phyloP scores from a whole-genome alignment of 64 coral and sea anemone genomes.

The Acropora tenuis region DNA sequence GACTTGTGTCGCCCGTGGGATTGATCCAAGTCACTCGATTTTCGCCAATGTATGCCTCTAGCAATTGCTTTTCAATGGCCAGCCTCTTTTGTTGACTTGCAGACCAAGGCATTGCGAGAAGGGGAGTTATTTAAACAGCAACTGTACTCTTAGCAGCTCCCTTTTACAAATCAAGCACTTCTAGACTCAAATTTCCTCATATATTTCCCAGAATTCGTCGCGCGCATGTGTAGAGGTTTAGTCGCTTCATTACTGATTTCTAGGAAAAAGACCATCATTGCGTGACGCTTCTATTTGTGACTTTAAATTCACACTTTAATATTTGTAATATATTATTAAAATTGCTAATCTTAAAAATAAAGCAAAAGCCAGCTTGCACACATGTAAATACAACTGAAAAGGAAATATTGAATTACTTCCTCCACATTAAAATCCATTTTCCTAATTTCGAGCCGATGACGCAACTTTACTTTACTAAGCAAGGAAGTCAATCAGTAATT shows the following conservation, averaged over 20 bases:
- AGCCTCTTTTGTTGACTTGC: conserved; percentile 57
- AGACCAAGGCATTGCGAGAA: conserved; percentile 61
- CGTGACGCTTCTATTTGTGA: no score
- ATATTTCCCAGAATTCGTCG: background rate
- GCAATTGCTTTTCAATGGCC: conserved; percentile 62
- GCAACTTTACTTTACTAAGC: no score
- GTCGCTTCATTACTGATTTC: background rate
- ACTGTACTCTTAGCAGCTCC: background rate
- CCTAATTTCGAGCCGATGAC: no score
- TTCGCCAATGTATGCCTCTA: conserved; percentile 60
- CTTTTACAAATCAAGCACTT: background rate
- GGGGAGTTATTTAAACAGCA: background rate
- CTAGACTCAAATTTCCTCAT: background rate
- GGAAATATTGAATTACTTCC: no score
- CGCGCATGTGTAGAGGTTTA: background rate
- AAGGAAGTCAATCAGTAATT: no score
- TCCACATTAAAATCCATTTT: no score
- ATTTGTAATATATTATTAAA: no score
- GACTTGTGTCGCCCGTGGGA: conserved; percentile 47
- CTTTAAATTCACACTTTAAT: no score
- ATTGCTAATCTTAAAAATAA: no score
- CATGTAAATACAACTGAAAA: no score
- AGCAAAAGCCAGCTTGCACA: no score
- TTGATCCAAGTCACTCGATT: conserved; percentile 74
- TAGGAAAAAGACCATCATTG: background rate